These are phyloP conservation scores for Elmis aenea DNA, from an alignment of 2,888 invertebrate genomes.

Conservation along the genomic window DNA sequence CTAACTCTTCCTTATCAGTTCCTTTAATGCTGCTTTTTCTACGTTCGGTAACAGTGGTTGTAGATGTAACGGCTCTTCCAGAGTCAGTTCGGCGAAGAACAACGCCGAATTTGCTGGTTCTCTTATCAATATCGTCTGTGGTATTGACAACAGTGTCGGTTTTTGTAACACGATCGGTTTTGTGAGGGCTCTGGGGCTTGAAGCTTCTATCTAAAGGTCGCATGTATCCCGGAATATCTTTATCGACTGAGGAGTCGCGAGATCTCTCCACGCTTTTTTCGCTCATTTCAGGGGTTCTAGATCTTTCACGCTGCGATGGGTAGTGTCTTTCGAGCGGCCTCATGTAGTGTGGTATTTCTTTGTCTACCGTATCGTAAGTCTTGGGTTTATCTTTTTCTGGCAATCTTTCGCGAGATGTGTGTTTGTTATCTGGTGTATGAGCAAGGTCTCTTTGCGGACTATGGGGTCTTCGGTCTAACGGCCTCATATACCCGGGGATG, in stretches of 20 bases:
- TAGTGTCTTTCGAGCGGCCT: conserved; percentile 13
- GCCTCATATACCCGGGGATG: conserved; percentile 40
- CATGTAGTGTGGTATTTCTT: conserved; percentile 23
- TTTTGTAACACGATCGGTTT: conserved; percentile 16
- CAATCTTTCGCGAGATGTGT: too few species aligned
- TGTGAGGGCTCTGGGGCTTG: conserved; percentile 27
- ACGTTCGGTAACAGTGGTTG: conserved; percentile 26
- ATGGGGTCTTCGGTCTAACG: conserved; percentile 33
- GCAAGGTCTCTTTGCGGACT: conserved; percentile 27
- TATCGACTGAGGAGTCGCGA: conserved; percentile 20
- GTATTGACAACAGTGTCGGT: conserved; percentile 10
- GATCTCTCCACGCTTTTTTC: conserved; percentile 3
- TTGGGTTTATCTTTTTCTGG: conserved; percentile 9
- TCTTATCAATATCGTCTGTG: conserved; percentile 32
- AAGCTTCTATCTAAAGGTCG: conserved; percentile 34
- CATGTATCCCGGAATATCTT: conserved; percentile 40
- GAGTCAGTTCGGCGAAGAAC: conserved; percentile 57
- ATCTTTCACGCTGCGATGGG: too few species aligned
- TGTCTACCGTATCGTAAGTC: too few species aligned
- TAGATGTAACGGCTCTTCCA: conserved; percentile 48
- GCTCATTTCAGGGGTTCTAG: too few species aligned
- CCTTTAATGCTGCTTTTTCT: background rate
- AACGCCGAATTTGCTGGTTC: conserved; percentile 61
- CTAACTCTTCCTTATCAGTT: conserved; percentile 48
- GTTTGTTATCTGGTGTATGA: too few species aligned